Conservation (phyloP, 2,797 vertebrate genomes). For the Trachops cirrhosus region DNA sequence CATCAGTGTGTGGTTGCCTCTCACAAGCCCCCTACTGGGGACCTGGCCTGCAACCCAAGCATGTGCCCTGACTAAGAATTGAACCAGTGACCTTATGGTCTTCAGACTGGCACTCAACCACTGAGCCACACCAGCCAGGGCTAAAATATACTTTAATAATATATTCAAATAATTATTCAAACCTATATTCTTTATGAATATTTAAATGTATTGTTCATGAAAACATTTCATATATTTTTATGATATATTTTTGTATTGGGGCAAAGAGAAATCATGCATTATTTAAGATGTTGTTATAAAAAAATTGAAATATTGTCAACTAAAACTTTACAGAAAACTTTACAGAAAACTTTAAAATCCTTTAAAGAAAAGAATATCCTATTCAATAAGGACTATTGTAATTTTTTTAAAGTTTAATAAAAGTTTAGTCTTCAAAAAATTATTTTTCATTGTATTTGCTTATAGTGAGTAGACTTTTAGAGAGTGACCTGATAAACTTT, state of each 20-base stretch:
- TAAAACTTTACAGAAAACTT: slow-evolving; percentile 1
- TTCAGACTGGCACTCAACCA: too few relatives aligned
- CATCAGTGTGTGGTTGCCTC: too few relatives aligned
- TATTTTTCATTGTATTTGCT: neutral
- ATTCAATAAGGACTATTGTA: neutral
- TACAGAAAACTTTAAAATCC: neutral
- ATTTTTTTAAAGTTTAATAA: neutral
- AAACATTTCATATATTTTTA: neutral
- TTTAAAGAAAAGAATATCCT: too few relatives aligned
- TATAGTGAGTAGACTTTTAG: neutral
- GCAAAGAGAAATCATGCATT: neutral
- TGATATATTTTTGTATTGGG: neutral
- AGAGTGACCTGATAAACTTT: neutral
- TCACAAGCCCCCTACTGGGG: too few relatives aligned
- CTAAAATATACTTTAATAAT: neutral
- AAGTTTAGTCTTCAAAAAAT: neutral
- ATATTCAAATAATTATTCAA: neutral
- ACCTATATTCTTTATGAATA: neutral
- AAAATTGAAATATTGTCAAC: neutral
- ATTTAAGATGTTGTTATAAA: neutral
- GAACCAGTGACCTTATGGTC: too few relatives aligned
- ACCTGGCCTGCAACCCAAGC: too few relatives aligned
- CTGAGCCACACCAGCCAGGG: too few relatives aligned
- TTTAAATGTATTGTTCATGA: neutral
- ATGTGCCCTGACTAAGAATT: too few relatives aligned